phyloP scores from a whole-genome alignment of 2,797 vertebrate genomes.

The Emys orbicularis region DNA sequence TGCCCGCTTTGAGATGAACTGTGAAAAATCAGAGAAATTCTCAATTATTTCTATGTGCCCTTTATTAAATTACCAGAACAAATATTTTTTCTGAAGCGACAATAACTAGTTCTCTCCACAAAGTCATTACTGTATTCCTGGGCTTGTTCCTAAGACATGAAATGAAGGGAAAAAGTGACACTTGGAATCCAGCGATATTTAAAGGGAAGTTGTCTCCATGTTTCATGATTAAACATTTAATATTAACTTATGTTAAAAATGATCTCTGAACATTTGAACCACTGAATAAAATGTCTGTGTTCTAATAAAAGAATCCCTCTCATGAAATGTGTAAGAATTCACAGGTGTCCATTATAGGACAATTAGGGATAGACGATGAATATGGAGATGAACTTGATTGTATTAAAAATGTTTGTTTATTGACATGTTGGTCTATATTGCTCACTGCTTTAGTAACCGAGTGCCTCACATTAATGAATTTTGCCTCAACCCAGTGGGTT shows the following conservation, averaged over 20 bases:
- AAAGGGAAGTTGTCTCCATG: background rate
- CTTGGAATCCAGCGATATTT: background rate
- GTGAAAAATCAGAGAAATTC: background rate
- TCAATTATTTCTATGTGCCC: background rate
- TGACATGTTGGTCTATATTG: no score
- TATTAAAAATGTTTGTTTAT: background rate
- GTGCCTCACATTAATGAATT: background rate
- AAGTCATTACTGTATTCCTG: fast-evolving
- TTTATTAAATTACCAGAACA: background rate
- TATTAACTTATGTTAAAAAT: background rate
- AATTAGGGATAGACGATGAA: background rate
- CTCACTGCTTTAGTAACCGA: background rate
- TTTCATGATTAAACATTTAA: background rate
- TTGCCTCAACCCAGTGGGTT: background rate
- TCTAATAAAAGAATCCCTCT: background rate
- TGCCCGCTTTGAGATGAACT: no score
- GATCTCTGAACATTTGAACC: background rate
- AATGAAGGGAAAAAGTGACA: background rate
- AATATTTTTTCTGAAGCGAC: background rate
- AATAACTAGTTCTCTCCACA: background rate
- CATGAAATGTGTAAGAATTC: background rate
- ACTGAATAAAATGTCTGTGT: background rate
- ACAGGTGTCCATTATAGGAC: background rate
- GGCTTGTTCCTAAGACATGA: background rate
- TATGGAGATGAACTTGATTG: background rate